These are phyloP conservation scores for Acropora tenuis DNA, from an alignment of 64 coral and sea anemone species.

Conservation along the genomic window DNA sequence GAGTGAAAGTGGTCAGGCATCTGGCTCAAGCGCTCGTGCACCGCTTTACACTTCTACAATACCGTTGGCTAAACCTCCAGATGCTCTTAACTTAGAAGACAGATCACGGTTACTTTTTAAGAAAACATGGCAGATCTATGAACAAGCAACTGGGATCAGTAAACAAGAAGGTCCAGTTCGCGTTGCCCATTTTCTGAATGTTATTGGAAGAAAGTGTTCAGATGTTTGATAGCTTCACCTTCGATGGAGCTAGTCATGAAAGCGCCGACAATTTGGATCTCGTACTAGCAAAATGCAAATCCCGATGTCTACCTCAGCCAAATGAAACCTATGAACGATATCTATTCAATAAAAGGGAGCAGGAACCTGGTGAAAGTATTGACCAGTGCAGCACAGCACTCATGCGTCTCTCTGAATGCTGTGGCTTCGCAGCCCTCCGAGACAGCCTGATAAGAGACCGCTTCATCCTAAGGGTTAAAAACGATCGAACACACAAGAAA, in stretches of 20 bases:
- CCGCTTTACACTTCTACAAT: conserved; percentile 45
- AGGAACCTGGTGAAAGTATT: conserved; percentile 46
- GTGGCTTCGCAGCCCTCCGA: conserved; percentile 25
- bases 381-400: conserved; percentile 49
- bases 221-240: background rate
- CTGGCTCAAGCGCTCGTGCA: conserved; percentile 27
- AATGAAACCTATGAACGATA: conserved; percentile 56
- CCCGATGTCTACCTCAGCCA: conserved; percentile 37
- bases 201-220: conserved; percentile 59
- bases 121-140: conserved; percentile 44
- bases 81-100: conserved; percentile 55
- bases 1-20: background rate
- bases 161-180: background rate
- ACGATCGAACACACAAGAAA: conserved; percentile 40
- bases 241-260: conserved; percentile 41
- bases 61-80: conserved; percentile 52
- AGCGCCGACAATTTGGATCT: conserved; percentile 42
- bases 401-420: conserved; percentile 49
- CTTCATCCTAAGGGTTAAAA: conserved; percentile 62
- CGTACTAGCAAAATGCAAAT: conserved; percentile 58
- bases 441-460: conserved; percentile 54
- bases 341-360: conserved; percentile 64
- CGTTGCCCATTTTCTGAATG: conserved; percentile 50
- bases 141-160: background rate
- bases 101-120: conserved; percentile 59